Conservation (phyloP, 2,797 vertebrate species). For the Okamejei kenojei region DNA sequence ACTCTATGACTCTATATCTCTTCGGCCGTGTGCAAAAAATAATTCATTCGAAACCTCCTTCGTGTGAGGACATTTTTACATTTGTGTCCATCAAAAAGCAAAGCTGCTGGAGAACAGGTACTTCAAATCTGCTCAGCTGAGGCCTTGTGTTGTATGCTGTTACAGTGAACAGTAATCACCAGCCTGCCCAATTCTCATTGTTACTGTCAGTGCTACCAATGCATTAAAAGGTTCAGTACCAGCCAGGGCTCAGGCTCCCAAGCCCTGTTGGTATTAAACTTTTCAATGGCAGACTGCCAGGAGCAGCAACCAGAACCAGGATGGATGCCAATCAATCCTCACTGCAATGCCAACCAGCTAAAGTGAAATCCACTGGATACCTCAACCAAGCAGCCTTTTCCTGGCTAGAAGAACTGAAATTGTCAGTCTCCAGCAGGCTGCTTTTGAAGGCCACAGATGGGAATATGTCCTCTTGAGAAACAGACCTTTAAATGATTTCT, state of each 20-base stretch:
- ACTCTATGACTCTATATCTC: background rate
- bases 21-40: background rate
- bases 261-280: slow-evolving; percentile 28
- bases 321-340: slow-evolving; percentile 28
- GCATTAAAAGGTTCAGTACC: slow-evolving; percentile 27
- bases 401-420: background rate
- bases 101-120: background rate
- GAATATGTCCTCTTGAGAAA: background rate
- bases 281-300: background rate
- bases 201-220: background rate
- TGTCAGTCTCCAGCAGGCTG: slow-evolving; percentile 20
- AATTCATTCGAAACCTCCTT: background rate
- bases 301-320: slow-evolving; percentile 30
- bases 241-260: slow-evolving; percentile 26
- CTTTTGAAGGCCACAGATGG: background rate
- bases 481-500: background rate
- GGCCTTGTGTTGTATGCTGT: background rate
- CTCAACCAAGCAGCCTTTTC: background rate
- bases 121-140: background rate
- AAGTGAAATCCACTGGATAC: slow-evolving; percentile 13
- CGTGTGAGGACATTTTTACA: background rate
- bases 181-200: background rate
- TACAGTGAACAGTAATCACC: slow-evolving; percentile 27
- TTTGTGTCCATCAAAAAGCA: slow-evolving; percentile 25
- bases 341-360: slow-evolving; percentile 16